A percentile compares a stretch with the other conserved stretches of the same genome.
These are phyloP conservation scores for Philypnodon macrostomus DNA, from an alignment of 2,797 vertebrate species.

Conservation along the genomic window DNA sequence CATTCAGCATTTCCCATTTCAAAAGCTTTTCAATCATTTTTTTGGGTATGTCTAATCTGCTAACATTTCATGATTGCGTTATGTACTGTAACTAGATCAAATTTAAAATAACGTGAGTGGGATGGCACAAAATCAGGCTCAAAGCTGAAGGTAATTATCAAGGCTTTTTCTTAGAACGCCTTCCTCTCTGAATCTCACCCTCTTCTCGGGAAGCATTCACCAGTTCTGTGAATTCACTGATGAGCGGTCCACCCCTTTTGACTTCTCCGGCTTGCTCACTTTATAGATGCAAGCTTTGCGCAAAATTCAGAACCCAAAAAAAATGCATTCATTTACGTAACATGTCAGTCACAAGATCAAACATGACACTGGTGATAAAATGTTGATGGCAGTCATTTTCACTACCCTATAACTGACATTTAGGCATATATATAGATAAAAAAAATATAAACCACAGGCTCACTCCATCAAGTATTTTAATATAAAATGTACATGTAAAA, in stretches of 20 bases:
- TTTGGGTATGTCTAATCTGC: conserved; percentile 38
- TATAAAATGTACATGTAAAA: conserved; percentile 69
- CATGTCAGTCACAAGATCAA: conserved; percentile 52
- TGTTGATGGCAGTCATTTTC: conserved; percentile 6
- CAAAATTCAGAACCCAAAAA: conserved; percentile 59
- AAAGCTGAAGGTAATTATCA: conserved; percentile 83
- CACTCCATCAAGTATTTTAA: conserved; percentile 54
- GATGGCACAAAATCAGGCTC: conserved; percentile 61
- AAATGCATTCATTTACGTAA: conserved; percentile 46
- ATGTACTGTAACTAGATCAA: conserved; percentile 27
- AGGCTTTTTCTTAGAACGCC: conserved; percentile 83
- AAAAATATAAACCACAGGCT: conserved; percentile 5
- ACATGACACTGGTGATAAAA: conserved; percentile 24
- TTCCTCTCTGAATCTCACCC: conserved; percentile 74
- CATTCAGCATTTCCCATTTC: conserved; percentile 21
- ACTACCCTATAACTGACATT: not conserved
- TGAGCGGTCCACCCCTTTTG: conserved; percentile 72
- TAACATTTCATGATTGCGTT: conserved; percentile 19
- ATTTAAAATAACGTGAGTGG: conserved; percentile 20
- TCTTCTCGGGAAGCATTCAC: conserved; percentile 80
- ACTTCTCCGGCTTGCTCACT: conserved; percentile 65
- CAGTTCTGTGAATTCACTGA: conserved; percentile 79
- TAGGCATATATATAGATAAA: conserved; percentile 6
- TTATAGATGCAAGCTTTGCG: conserved; percentile 57
- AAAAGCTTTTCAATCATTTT: conserved; percentile 3